phyloP scores from a whole-genome alignment of 2,113 vertebrate genomes.

The Gallinago media region DNA sequence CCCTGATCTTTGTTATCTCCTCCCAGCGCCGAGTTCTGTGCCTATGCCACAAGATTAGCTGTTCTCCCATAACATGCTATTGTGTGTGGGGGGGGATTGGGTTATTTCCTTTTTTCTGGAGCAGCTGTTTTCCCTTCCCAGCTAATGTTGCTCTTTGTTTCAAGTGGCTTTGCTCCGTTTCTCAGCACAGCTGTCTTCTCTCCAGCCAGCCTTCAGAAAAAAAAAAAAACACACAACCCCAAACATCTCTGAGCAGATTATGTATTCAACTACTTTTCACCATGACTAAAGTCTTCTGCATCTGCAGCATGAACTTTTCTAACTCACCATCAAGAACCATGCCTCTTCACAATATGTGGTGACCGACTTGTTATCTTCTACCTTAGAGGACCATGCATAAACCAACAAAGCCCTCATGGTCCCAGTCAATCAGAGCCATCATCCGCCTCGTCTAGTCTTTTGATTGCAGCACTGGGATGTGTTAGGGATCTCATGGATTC shows the following conservation, averaged over 20 bases:
- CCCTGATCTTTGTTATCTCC: conserved; percentile 8
- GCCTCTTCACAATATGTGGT: background rate
- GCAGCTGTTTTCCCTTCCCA: background rate
- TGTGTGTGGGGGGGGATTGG: background rate
- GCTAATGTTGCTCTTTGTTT: background rate
- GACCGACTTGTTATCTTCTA: background rate
- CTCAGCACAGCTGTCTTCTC: background rate
- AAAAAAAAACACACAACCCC: too few species aligned
- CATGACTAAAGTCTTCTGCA: background rate
- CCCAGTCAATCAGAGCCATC: background rate
- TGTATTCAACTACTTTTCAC: background rate
- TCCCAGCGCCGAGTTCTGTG: background rate
- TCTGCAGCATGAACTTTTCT: background rate
- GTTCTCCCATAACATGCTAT: background rate
- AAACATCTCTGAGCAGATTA: background rate
- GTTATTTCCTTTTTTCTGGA: background rate
- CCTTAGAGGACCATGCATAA: background rate
- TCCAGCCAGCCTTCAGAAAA: background rate
- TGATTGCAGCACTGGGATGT: background rate
- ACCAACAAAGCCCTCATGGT: background rate
- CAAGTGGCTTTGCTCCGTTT: background rate
- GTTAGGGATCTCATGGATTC: background rate
- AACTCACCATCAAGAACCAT: background rate
- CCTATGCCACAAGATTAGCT: conserved; percentile 20
- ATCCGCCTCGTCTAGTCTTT: background rate